Evolutionary conservation across 2,888 invertebrate species (phyloP).

Genomic region (Thymelicus sylvestris): DNA sequence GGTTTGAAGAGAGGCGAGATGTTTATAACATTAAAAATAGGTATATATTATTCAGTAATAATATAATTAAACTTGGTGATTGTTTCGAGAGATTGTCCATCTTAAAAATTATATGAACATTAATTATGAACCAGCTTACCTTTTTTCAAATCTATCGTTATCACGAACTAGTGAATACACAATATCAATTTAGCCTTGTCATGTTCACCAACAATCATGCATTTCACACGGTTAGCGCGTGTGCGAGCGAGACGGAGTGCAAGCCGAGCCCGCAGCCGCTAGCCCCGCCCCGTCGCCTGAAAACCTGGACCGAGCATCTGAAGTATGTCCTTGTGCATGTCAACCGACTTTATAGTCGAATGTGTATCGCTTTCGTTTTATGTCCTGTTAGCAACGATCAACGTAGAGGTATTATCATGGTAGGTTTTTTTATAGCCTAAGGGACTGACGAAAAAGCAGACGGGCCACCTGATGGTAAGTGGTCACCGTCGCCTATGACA

Average conservation of each 20-base stretch:
- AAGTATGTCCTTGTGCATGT: constrained; percentile 70
- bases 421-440: too few relatives aligned
- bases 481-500: too few relatives aligned
- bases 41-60: constrained; percentile 1
- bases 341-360: background rate
- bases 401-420: background rate
- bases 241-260: constrained; percentile 50
- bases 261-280: constrained; percentile 54
- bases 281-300: constrained; percentile 67
- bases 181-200: constrained; percentile 48
- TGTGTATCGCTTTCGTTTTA: constrained; percentile 17
- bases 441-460: too few relatives aligned
- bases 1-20: constrained; percentile 3
- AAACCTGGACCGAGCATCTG: constrained; percentile 75
- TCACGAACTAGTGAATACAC: background rate
- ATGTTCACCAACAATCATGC: constrained; percentile 55
- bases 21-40: background rate
- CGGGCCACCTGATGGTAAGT: too few relatives aligned
- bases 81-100: too few relatives aligned
- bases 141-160: constrained; percentile 9
- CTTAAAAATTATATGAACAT: too few relatives aligned
- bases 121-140: background rate
- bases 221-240: constrained; percentile 60
- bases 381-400: background rate
- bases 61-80: background rate